phyloP scores from a whole-genome alignment of 2,888 invertebrate species.

The Tanaodytes sp. region DNA sequence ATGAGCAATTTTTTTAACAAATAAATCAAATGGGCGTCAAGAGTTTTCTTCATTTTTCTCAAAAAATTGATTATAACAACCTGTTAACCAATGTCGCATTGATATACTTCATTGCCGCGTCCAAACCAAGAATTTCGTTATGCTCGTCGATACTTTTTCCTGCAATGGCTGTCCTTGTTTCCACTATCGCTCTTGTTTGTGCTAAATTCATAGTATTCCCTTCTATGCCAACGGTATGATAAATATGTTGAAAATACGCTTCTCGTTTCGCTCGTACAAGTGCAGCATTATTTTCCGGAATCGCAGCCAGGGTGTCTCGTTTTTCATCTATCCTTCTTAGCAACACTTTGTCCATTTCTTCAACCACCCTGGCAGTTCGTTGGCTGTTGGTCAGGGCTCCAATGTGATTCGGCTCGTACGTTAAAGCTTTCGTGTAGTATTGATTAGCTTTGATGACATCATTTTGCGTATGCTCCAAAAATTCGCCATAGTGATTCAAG shows the following conservation, averaged over 20 bases:
- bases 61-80: too few species aligned
- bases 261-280: slow-evolving; percentile 92
- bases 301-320: slow-evolving; percentile 84
- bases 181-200: slow-evolving; percentile 92
- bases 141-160: slow-evolving; percentile 97
- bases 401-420: slow-evolving; percentile 86
- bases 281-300: slow-evolving; percentile 86
- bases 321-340: slow-evolving; percentile 88
- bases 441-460: slow-evolving; percentile 93
- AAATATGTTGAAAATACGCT: slow-evolving; percentile 95
- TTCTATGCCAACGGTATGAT: slow-evolving; percentile 97
- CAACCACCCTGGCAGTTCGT: slow-evolving; percentile 90
- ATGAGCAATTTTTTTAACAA: too few species aligned
- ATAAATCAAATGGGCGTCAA: too few species aligned
- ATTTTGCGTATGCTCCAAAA: slow-evolving; percentile 87
- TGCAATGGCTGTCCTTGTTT: slow-evolving; percentile 88
- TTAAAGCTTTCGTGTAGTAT: slow-evolving; percentile 88
- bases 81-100: slow-evolving; percentile 84
- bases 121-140: slow-evolving; percentile 95
- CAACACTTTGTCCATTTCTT: slow-evolving; percentile 86
- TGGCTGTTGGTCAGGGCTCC: slow-evolving; percentile 86
- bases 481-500: slow-evolving; percentile 93
- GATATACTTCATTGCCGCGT: slow-evolving; percentile 95
- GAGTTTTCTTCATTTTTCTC: too few species aligned
- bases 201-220: slow-evolving; percentile 96